Evolutionary conservation across 2,888 invertebrate genomes (phyloP).

Genomic region (Cecidostiba fungosa): DNA sequence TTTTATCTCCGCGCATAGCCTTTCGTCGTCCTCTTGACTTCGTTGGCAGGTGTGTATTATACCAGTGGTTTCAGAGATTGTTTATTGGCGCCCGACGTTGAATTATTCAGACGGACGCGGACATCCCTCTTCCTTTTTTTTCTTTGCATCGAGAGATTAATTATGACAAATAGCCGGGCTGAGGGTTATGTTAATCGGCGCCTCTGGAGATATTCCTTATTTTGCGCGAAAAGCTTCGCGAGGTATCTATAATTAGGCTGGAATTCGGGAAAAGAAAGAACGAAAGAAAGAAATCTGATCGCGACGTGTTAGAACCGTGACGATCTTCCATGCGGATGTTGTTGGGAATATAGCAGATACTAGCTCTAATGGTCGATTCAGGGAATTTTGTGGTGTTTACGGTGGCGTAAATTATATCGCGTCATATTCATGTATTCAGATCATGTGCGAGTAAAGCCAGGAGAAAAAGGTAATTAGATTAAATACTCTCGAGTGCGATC

Average conservation of each 20-base stretch:
- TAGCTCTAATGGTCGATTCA: slow-evolving; percentile 21
- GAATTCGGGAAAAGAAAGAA: neutral
- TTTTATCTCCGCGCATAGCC: slow-evolving; percentile 9
- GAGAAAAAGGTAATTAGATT: neutral
- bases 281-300: slow-evolving; percentile 32
- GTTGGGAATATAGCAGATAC: neutral
- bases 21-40: neutral
- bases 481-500: neutral
- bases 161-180: neutral
- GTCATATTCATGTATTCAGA: slow-evolving; percentile 19
- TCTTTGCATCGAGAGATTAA: neutral
- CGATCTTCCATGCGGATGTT: slow-evolving; percentile 8
- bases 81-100: neutral
- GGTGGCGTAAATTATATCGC: neutral
- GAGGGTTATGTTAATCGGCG: neutral
- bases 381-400: slow-evolving; percentile 7
- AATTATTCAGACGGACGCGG: neutral
- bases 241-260: slow-evolving; percentile 14
- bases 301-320: slow-evolving; percentile 17
- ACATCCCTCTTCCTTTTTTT: neutral
- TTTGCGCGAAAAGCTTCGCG: neutral
- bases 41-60: neutral
- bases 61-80: neutral
- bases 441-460: neutral
- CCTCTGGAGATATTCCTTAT: neutral